Percentiles rank a stretch among this genome's conserved stretches.
phyloP scores from a whole-genome alignment of 2,888 invertebrate species.

The Caenorhabditis wallacei region DNA sequence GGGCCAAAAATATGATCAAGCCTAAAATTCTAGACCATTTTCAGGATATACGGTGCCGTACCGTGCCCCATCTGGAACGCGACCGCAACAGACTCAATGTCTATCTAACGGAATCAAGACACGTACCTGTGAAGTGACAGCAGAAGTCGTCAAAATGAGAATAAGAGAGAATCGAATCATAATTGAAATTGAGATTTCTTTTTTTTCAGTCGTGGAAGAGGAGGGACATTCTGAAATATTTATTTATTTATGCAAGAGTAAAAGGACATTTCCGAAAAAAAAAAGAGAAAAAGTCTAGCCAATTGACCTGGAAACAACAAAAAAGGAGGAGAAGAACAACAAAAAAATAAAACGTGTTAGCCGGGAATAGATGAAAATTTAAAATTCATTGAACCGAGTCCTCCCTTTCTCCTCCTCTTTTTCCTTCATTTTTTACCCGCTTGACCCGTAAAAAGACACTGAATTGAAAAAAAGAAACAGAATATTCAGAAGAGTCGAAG shows the following conservation, averaged over 20 bases:
- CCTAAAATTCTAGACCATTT: too few species aligned
- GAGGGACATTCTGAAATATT: constrained; percentile 42
- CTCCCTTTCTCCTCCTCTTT: constrained; percentile 15
- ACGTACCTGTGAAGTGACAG: constrained; percentile 27
- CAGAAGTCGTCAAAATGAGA: constrained; percentile 15
- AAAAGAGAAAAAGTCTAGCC: background rate
- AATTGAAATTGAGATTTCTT: background rate
- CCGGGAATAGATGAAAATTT: constrained; percentile 44
- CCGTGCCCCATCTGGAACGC: too few species aligned
- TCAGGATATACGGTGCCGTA: too few species aligned
- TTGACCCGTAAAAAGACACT: constrained; percentile 19
- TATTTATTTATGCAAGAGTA: background rate
- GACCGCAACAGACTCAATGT: background rate
- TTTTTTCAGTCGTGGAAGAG: constrained; percentile 44
- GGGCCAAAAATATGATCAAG: too few species aligned
- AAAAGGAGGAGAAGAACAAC: constrained; percentile 27
- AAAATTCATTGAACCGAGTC: constrained; percentile 56
- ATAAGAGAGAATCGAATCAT: constrained; percentile 31
- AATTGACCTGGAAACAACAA: constrained; percentile 29
- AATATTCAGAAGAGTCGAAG: background rate
- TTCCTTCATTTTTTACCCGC: constrained; percentile 18
- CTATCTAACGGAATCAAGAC: background rate
- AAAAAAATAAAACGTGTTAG: constrained; percentile 30
- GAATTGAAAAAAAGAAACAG: constrained; percentile 21
- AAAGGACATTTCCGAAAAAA: background rate